A percentile compares a stretch with the other conserved stretches of the same genome.
Evolutionary conservation across 2,113 vertebrate genomes (phyloP).

Genomic region (Laticauda colubrina): DNA sequence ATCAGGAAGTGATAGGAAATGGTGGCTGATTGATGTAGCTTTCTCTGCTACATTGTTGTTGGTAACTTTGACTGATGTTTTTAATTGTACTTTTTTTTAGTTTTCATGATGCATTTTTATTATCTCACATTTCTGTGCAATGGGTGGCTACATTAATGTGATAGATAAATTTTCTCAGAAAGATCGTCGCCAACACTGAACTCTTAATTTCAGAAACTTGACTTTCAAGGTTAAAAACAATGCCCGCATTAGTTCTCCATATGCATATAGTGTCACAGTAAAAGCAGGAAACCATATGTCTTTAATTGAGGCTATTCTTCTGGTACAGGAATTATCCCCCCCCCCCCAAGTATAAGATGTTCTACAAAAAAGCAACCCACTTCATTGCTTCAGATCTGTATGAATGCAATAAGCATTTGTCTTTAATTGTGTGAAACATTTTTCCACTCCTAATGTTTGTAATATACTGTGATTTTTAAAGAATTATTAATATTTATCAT

Average conservation of each 20-base stretch:
- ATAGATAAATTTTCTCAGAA: neutral
- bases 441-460: neutral
- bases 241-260: neutral
- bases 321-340: neutral
- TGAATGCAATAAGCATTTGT: neutral
- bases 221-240: neutral
- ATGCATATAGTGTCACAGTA: neutral
- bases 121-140: neutral
- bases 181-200: neutral
- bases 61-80: neutral
- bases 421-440: neutral
- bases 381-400: neutral
- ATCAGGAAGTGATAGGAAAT: neutral
- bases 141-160: neutral
- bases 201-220: neutral
- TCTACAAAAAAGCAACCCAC: neutral
- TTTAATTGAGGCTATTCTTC: neutral
- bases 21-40: neutral
- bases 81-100: neutral
- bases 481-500: neutral
- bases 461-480: neutral
- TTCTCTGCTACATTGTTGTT: neutral
- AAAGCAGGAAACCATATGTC: neutral
- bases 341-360: neutral
- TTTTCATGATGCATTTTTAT: neutral